Conservation (phyloP, 2,888 invertebrate species). For the Caradrina kadenii region DNA sequence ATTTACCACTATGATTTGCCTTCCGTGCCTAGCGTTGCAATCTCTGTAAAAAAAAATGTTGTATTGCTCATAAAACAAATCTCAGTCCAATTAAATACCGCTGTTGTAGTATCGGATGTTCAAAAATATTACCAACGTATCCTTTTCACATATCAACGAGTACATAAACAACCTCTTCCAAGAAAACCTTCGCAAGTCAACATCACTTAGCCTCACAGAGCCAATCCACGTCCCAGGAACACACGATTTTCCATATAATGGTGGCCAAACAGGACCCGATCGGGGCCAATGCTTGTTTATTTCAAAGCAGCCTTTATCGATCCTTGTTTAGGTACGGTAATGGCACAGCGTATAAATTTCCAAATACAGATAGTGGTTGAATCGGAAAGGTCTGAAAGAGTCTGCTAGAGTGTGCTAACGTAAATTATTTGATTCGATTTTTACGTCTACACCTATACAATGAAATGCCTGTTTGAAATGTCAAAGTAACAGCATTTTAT, state of each 20-base stretch:
- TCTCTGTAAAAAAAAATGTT: neutral
- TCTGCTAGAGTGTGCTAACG: neutral
- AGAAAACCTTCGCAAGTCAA: conserved; percentile 17
- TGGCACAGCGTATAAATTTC: conserved; percentile 55
- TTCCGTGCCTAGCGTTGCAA: too few relatives aligned
- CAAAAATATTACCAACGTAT: neutral
- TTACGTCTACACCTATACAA: too few relatives aligned
- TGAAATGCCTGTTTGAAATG: too few relatives aligned
- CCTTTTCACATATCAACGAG: neutral
- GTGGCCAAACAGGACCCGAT: conserved; percentile 36
- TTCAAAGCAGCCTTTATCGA: conserved; percentile 52
- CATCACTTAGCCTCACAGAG: conserved; percentile 8
- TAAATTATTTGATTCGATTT: neutral
- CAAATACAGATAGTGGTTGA: conserved; percentile 54
- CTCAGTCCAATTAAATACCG: neutral
- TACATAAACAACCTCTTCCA: conserved; percentile 7
- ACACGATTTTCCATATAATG: conserved; percentile 57
- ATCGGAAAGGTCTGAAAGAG: conserved; percentile 37
- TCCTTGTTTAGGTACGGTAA: conserved; percentile 42
- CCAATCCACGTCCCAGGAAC: conserved; percentile 32
- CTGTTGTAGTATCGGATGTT: neutral
- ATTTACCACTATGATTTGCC: too few relatives aligned
- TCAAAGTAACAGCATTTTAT: too few relatives aligned
- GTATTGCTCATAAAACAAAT: neutral
- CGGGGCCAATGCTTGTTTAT: conserved; percentile 54